These are phyloP conservation scores for Nyctereutes procyonoides DNA, from an alignment of 2,113 vertebrate genomes.

Conservation along the genomic window DNA sequence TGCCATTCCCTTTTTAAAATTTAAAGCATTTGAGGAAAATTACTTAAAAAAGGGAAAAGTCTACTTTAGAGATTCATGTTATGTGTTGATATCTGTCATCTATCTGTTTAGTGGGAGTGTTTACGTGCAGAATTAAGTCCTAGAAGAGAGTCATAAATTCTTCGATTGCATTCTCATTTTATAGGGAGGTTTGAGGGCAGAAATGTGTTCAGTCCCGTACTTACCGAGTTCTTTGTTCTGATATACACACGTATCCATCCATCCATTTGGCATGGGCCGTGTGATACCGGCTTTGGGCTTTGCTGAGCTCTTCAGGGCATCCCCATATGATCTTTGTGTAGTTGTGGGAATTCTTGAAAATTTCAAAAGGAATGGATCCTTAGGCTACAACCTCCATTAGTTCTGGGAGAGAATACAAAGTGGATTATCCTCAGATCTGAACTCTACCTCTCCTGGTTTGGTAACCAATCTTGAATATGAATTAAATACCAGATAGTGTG, in stretches of 20 bases:
- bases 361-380: constrained; percentile 51
- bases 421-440: constrained; percentile 38
- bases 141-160: not conserved
- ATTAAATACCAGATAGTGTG: constrained; percentile 53
- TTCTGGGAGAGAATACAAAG: constrained; percentile 62
- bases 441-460: not conserved
- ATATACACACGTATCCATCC: not conserved
- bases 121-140: not conserved
- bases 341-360: constrained; percentile 38
- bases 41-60: not conserved
- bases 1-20: not conserved
- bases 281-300: not conserved
- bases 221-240: not conserved
- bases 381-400: constrained; percentile 36
- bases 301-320: not conserved
- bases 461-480: constrained; percentile 11
- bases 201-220: not conserved
- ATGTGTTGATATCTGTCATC: not conserved
- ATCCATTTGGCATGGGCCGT: not conserved
- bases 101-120: not conserved
- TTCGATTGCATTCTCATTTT: not conserved
- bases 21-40: constrained; percentile 41
- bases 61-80: not conserved
- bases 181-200: not conserved
- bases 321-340: not conserved